phyloP scores from a whole-genome alignment of 2,113 vertebrate genomes.

The Thymallus thymallus region DNA sequence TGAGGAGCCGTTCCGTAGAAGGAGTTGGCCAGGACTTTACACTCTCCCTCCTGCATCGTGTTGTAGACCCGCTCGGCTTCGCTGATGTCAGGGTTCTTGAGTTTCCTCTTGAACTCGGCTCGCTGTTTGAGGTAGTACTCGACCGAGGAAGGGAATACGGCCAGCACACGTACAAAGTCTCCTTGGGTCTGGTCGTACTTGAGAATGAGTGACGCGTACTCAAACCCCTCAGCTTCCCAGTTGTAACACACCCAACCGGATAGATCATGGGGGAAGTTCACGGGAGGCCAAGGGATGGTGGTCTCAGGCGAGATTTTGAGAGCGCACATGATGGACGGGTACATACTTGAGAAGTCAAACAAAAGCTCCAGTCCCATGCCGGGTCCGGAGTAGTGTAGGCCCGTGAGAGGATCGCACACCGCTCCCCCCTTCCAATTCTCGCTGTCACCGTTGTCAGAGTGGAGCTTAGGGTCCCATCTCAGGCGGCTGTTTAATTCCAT shows the following conservation, averaged over 20 bases:
- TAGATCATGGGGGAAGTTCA: neutral
- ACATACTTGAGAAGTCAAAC: neutral
- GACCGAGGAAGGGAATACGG: slow-evolving; percentile 1
- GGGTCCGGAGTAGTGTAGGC: slow-evolving; percentile 4
- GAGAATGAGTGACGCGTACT: neutral
- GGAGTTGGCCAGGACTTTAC: neutral
- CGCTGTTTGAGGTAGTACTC: neutral
- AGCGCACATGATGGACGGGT: slow-evolving; percentile 8
- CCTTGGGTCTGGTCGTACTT: neutral
- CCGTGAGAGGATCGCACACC: neutral
- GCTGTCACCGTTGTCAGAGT: neutral
- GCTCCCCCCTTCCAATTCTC: neutral
- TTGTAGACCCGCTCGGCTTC: neutral
- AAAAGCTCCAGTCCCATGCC: neutral
- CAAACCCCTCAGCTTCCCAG: neutral
- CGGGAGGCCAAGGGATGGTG: slow-evolving; percentile 1
- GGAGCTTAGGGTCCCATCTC: neutral
- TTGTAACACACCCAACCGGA: slow-evolving; percentile 3
- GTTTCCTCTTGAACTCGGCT: slow-evolving; percentile 3
- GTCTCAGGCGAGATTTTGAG: neutral
- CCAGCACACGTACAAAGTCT: neutral
- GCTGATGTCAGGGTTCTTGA: slow-evolving; percentile 2
- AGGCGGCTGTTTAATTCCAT: neutral
- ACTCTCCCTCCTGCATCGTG: neutral
- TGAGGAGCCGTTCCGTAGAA: slow-evolving; percentile 3